phyloP scores from a whole-genome alignment of 2,888 invertebrate genomes.

The Neuroscelio doddi region DNA sequence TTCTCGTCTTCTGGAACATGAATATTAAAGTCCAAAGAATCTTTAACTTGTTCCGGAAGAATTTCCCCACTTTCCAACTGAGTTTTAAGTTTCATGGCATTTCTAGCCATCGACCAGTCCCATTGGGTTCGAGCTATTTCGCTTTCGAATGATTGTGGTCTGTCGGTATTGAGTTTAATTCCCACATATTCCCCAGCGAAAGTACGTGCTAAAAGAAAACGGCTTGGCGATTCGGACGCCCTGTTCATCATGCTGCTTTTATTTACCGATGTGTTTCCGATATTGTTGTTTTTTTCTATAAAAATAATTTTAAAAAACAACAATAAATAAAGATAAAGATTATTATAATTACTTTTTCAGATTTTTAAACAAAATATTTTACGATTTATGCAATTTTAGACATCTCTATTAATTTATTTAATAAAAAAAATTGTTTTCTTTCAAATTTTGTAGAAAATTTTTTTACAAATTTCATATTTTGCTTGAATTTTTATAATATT shows the following conservation, averaged over 20 bases:
- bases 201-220: slow-evolving; percentile 76
- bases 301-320: slow-evolving; percentile 25
- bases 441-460: too few species aligned
- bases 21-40: slow-evolving; percentile 77
- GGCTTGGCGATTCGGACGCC: slow-evolving; percentile 52
- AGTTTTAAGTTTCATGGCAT: slow-evolving; percentile 77
- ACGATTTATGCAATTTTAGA: neutral
- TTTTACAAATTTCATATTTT: too few species aligned
- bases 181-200: slow-evolving; percentile 79
- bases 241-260: slow-evolving; percentile 46
- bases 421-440: too few species aligned
- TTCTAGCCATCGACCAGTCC: slow-evolving; percentile 78
- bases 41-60: slow-evolving; percentile 75
- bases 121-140: slow-evolving; percentile 77
- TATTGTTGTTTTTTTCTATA: slow-evolving; percentile 55
- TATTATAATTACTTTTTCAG: neutral
- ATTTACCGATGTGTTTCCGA: slow-evolving; percentile 40
- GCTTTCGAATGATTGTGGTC: slow-evolving; percentile 76
- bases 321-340: neutral
- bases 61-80: slow-evolving; percentile 77
- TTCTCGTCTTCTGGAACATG: slow-evolving; percentile 77
- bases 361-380: too few species aligned
- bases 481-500: too few species aligned
- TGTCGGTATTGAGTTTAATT: slow-evolving; percentile 77
- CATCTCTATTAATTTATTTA: too few species aligned